These are phyloP conservation scores for Colostygia pectinataria DNA, from an alignment of 2,888 invertebrate genomes.

Conservation along the genomic window DNA sequence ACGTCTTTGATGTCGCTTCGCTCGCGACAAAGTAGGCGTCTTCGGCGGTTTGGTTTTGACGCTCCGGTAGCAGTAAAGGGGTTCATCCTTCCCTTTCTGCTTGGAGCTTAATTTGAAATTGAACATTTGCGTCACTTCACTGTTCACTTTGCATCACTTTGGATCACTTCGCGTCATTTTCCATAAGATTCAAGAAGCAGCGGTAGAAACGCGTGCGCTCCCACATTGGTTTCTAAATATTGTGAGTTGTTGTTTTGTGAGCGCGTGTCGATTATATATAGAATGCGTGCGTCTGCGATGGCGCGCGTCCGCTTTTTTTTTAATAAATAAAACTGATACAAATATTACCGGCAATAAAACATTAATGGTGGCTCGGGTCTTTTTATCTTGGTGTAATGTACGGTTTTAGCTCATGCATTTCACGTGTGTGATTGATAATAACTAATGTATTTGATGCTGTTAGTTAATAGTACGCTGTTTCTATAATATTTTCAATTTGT, in stretches of 20 bases:
- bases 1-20: slow-evolving; percentile 78
- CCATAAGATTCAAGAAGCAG: slow-evolving; percentile 23
- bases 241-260: slow-evolving; percentile 71
- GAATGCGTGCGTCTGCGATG: slow-evolving; percentile 64
- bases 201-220: slow-evolving; percentile 56
- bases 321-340: slow-evolving; percentile 69
- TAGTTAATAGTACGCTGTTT: background rate
- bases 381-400: slow-evolving; percentile 65
- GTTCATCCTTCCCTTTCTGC: slow-evolving; percentile 72
- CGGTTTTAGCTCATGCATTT: slow-evolving; percentile 37
- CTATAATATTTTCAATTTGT: no score
- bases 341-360: slow-evolving; percentile 72
- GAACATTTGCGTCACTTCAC: slow-evolving; percentile 68
- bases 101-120: slow-evolving; percentile 81
- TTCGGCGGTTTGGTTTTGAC: slow-evolving; percentile 82
- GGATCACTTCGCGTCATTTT: slow-evolving; percentile 38
- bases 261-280: slow-evolving; percentile 69
- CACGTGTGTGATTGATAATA: slow-evolving; percentile 38
- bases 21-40: slow-evolving; percentile 78
- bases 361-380: slow-evolving; percentile 52
- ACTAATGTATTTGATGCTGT: slow-evolving; percentile 17
- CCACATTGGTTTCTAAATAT: slow-evolving; percentile 61
- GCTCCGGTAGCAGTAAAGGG: slow-evolving; percentile 74
- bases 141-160: slow-evolving; percentile 40
- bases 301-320: slow-evolving; percentile 64